phyloP scores from a whole-genome alignment of 2,113 vertebrate species.

The Corythornis madagascariensis region DNA sequence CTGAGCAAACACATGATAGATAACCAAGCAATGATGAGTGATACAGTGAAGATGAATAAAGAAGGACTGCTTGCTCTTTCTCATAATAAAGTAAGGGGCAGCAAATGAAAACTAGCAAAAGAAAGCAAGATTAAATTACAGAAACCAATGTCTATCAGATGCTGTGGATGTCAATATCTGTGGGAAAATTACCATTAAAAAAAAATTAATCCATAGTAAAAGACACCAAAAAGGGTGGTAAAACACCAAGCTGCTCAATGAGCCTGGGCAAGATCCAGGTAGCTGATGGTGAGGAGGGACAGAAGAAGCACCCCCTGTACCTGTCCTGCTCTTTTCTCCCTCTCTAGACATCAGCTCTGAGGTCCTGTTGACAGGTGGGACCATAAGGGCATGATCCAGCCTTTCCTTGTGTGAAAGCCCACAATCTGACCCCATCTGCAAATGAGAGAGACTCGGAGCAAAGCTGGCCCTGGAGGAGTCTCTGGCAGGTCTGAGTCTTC shows the following conservation, averaged over 20 bases:
- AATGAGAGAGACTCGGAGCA: not conserved
- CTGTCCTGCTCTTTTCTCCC: not conserved
- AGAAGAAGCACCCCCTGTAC: not conserved
- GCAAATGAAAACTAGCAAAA: not conserved
- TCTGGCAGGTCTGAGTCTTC: not conserved
- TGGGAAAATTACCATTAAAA: not conserved
- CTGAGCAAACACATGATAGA: not conserved
- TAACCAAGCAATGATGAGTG: not conserved
- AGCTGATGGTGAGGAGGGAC: not conserved
- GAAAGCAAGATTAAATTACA: not conserved
- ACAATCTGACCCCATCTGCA: not conserved
- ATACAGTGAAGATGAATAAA: not conserved
- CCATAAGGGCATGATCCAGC: not conserved
- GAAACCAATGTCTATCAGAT: not conserved
- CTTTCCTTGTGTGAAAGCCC: not conserved
- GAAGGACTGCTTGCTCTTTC: not conserved
- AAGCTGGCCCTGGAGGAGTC: not conserved
- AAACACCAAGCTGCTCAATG: not conserved
- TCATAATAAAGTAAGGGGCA: constrained; percentile 3
- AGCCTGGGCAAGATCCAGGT: not conserved
- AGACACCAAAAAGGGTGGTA: not conserved
- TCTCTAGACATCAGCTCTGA: not conserved
- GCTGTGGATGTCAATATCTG: not conserved
- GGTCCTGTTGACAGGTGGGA: not conserved
- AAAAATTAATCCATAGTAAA: not conserved